Conservation (phyloP, 2,113 vertebrate species). For the Brachyhypopomus gauderio region DNA sequence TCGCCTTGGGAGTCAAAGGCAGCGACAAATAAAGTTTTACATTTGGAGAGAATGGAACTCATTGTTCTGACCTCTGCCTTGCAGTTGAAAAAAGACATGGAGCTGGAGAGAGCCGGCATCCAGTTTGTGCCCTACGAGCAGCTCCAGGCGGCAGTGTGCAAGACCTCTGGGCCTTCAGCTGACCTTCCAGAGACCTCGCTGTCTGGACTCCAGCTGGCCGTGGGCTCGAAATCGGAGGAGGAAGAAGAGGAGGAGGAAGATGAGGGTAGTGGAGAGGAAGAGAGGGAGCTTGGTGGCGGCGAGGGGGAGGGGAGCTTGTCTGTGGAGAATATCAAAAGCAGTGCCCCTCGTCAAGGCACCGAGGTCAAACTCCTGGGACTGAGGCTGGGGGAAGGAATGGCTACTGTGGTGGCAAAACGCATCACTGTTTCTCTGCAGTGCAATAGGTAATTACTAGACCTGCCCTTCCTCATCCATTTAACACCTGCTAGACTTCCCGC, state of each 20-base stretch:
- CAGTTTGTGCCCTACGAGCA: slow-evolving; percentile 80
- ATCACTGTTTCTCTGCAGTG: slow-evolving; percentile 78
- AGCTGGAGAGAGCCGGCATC: slow-evolving; percentile 76
- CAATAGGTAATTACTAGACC: slow-evolving; percentile 64
- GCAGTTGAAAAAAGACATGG: slow-evolving; percentile 79
- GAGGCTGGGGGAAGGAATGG: slow-evolving; percentile 75
- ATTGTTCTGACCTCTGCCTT: background rate
- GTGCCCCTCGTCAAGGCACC: slow-evolving; percentile 72
- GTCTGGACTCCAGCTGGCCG: slow-evolving; percentile 1
- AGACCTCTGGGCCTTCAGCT: slow-evolving; percentile 44
- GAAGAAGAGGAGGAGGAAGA: slow-evolving; percentile 40
- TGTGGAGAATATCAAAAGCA: slow-evolving; percentile 72
- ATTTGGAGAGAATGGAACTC: too few relatives aligned
- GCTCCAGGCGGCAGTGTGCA: slow-evolving; percentile 66
- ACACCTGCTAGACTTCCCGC: background rate
- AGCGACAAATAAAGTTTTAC: too few relatives aligned
- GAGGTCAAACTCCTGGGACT: slow-evolving; percentile 77
- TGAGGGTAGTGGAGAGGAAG: slow-evolving; percentile 33
- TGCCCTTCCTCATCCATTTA: background rate
- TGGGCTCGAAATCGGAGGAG: slow-evolving; percentile 31
- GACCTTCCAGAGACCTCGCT: background rate
- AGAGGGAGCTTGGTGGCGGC: slow-evolving; percentile 33
- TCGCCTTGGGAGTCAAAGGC: too few relatives aligned
- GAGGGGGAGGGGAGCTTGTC: slow-evolving; percentile 49
- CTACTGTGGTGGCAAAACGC: slow-evolving; percentile 67